Evolutionary conservation across 2,888 invertebrate species (phyloP).

Genomic region (Ormyrus labotus): DNA sequence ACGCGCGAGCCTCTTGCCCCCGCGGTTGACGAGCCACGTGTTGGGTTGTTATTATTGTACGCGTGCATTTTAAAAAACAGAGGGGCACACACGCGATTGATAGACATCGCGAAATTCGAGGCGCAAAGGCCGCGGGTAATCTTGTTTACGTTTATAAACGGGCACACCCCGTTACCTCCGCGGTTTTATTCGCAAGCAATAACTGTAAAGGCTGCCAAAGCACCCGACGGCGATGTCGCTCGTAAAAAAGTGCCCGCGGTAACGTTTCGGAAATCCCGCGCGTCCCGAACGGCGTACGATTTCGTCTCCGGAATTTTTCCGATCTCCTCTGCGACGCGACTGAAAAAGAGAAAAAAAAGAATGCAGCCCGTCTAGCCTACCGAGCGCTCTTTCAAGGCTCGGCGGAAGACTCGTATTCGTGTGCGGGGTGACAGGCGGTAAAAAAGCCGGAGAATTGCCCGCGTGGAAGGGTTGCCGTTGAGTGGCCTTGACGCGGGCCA

Average conservation of each 20-base stretch:
- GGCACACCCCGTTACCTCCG: constrained; percentile 16
- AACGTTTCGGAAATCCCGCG: constrained; percentile 10
- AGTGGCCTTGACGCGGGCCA: constrained; percentile 58
- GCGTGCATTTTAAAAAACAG: too few species aligned
- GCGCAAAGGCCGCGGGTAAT: constrained; percentile 12
- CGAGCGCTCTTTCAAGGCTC: too few species aligned
- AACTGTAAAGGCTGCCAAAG: constrained; percentile 38
- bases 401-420: too few species aligned
- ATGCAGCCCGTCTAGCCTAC: too few species aligned
- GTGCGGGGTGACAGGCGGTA: constrained; percentile 53
- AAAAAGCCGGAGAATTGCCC: constrained; percentile 44
- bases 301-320: too few species aligned
- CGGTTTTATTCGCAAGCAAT: constrained; percentile 27
- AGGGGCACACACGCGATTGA: constrained; percentile 17
- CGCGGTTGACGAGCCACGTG: too few species aligned
- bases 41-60: too few species aligned
- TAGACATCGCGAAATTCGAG: constrained; percentile 4
- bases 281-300: constrained; percentile 1
- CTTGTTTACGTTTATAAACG: constrained; percentile 23
- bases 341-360: too few species aligned
- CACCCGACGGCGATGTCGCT: constrained; percentile 11
- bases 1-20: too few species aligned
- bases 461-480: constrained; percentile 57
- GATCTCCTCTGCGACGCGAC: too few species aligned
- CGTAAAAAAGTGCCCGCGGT: constrained; percentile 24